phyloP scores from a whole-genome alignment of 2,113 vertebrate genomes.

The Atlantisia rogersi region DNA sequence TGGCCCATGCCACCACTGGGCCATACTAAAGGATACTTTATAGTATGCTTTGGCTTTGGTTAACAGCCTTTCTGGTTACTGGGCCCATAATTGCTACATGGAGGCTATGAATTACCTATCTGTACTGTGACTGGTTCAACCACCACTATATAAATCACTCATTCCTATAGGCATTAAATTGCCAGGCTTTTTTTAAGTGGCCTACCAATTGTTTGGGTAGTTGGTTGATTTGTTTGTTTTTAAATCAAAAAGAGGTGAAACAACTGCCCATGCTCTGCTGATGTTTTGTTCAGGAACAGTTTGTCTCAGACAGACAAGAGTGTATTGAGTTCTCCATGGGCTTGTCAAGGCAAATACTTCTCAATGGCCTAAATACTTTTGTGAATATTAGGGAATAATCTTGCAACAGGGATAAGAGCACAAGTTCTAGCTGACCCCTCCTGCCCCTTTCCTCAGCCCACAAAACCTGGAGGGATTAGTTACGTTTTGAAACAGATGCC shows the following conservation, averaged over 20 bases:
- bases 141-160: neutral
- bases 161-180: neutral
- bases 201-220: neutral
- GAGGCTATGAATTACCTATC: neutral
- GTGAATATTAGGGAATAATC: constrained; percentile 43
- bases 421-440: constrained; percentile 8
- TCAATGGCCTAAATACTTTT: constrained; percentile 16
- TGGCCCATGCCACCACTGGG: fast-evolving
- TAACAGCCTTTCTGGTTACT: neutral
- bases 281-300: neutral
- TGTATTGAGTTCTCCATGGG: neutral
- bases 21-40: neutral
- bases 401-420: neutral
- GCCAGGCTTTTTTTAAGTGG: neutral
- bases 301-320: neutral
- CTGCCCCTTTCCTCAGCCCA: neutral
- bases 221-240: neutral
- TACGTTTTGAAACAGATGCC: constrained; percentile 40
- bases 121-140: neutral
- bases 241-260: neutral
- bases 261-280: neutral
- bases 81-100: neutral
- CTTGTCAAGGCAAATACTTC: constrained; percentile 48
- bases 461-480: constrained; percentile 27
- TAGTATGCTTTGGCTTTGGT: neutral